Percentiles rank a stretch among this genome's conserved stretches.
phyloP scores from a whole-genome alignment of 2,113 vertebrate species.

The Columbina picui region DNA sequence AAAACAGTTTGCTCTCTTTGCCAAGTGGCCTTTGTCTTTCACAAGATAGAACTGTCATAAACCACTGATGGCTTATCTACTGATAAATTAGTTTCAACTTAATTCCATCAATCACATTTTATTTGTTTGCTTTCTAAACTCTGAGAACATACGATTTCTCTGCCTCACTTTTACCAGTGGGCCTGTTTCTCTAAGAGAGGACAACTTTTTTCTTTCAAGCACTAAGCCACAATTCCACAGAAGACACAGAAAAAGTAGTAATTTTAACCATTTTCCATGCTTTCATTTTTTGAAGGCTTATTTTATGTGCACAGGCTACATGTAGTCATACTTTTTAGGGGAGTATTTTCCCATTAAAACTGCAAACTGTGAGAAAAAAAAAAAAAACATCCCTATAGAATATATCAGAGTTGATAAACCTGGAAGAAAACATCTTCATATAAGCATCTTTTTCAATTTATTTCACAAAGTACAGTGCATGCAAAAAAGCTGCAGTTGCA shows the following conservation, averaged over 20 bases:
- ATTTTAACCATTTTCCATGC: neutral
- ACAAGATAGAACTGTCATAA: neutral
- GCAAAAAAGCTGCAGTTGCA: neutral
- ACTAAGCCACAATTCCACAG: neutral
- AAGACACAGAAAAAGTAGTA: neutral
- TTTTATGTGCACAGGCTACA: neutral
- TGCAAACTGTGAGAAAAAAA: neutral
- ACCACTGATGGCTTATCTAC: neutral
- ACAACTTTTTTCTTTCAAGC: neutral
- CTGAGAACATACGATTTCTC: neutral
- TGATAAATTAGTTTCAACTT: neutral
- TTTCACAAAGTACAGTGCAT: neutral
- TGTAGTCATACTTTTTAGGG: neutral
- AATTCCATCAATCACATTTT: neutral
- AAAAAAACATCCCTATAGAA: neutral
- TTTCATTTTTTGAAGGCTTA: neutral
- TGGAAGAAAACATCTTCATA: neutral
- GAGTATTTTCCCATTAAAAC: neutral
- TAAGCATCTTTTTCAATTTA: neutral
- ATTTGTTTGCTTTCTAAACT: neutral
- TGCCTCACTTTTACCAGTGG: neutral
- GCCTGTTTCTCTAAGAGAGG: neutral
- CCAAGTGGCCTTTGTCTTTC: slow-evolving; percentile 49
- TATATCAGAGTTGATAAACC: neutral
- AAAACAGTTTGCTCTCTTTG: neutral